These are phyloP conservation scores for Lepilemur ruficaudatus DNA, from an alignment of 2,797 vertebrate genomes.

Conservation along the genomic window DNA sequence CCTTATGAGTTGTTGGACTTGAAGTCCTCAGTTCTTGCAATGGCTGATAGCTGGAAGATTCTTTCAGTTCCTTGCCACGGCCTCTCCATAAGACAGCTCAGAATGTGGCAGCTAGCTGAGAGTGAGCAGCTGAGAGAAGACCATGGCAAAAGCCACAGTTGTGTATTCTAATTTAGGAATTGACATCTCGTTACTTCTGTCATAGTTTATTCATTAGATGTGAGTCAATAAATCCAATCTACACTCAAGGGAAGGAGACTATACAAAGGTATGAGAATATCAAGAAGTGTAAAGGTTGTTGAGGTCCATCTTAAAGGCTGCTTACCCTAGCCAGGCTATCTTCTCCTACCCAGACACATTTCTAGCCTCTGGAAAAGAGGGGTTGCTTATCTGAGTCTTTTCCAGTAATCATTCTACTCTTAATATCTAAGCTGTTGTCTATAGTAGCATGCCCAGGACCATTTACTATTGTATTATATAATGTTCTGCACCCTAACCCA, in stretches of 20 bases:
- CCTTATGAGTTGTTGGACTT: neutral
- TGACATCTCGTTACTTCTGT: neutral
- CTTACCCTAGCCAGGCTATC: neutral
- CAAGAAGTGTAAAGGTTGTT: neutral
- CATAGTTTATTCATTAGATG: constrained; percentile 1
- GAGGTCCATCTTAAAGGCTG: neutral
- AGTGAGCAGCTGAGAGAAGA: neutral
- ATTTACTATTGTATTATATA: neutral
- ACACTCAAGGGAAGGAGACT: neutral
- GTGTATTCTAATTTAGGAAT: neutral
- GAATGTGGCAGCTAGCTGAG: neutral
- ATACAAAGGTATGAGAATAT: neutral
- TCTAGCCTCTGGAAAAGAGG: neutral
- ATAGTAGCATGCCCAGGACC: neutral
- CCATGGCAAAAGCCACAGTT: neutral
- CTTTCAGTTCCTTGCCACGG: neutral
- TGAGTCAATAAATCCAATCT: neutral
- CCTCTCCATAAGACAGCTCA: neutral
- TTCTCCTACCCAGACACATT: neutral
- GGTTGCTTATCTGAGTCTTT: neutral
- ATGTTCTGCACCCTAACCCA: neutral
- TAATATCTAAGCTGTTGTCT: neutral
- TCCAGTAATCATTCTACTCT: neutral
- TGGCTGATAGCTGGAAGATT: neutral
- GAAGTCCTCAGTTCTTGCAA: neutral